Evolutionary conservation across 2,888 invertebrate genomes (phyloP), one percentile per base, ranked within the genome.

Genomic region (Drosophila percnosoma): DNA sequence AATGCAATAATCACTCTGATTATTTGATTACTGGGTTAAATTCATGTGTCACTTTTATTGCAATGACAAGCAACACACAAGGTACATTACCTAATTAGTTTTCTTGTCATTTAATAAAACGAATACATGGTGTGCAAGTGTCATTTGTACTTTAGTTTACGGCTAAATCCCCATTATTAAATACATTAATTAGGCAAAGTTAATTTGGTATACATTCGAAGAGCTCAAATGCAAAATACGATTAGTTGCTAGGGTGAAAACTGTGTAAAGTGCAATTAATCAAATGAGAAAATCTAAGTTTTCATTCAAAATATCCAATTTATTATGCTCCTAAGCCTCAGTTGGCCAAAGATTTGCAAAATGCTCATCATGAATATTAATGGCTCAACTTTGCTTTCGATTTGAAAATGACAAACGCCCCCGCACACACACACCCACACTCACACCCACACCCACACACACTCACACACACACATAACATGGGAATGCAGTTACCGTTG

Each of bases 341-440:
- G 51, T 49, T 52, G 55, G 55, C 11, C 48, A 52, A 40, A 64
- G 57, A 61, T 68, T 68, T 51, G 31, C 49, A 67, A 78, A 63
- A 38, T 49, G 42, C 54, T 59, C 80, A 76, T 61, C 64, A 76
- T 58, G 63, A 58, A 69, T 65, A 77, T 77, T 69, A 75, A 80
- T 76, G 55, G 59, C 48, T 62, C 34, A 57, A 55, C 34, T 61
- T 45, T 49, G 75, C 65, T 73, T 73, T 73, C 68, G 68, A 58
- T 51, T 1, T 48, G 53, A 40, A 58, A 71, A 66, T 58, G 68
- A 52, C 55, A 75, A 52, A 52, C 64, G 45, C 73, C 73, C 62
- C 73, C 68, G 31, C 57, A 52, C n/a, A 24, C 27, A n/a, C 55
- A 15, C 45, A n/a, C 27, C 0, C 45, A 1, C 29, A 1, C 10